Percentiles rank a stretch among this genome's conserved stretches.
phyloP scores from a whole-genome alignment of 2,888 invertebrate species.

The Acrocyrtus sp. region DNA sequence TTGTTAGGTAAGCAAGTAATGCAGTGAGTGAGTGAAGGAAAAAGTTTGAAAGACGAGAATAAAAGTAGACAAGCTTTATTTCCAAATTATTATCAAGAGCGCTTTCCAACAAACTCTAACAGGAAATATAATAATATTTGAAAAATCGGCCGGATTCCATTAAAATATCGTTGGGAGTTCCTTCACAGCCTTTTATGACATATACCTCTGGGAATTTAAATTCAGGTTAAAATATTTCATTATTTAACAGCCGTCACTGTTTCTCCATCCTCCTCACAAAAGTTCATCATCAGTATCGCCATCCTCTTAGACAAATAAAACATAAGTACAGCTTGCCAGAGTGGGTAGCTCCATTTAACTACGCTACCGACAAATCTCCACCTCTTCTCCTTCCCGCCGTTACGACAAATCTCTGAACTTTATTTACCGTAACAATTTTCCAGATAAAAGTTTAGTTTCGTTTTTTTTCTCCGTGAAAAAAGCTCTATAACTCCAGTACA shows the following conservation, averaged over 20 bases:
- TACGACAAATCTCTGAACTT: neutral
- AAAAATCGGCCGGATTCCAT: constrained; percentile 54
- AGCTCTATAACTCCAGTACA: neutral
- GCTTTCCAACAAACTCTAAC: constrained; percentile 49
- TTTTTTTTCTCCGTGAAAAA: neutral
- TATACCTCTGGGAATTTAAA: constrained; percentile 47
- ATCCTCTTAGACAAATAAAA: too few species aligned
- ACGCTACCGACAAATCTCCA: too few species aligned
- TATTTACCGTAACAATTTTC: neutral
- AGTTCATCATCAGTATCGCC: constrained; percentile 13
- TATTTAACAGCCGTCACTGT: constrained; percentile 47
- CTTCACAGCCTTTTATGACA: constrained; percentile 52
- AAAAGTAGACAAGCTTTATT: constrained; percentile 36
- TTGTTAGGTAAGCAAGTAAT: constrained; percentile 42
- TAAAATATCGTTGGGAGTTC: constrained; percentile 50
- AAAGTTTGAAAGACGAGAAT: constrained; percentile 11
- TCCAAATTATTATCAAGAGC: constrained; percentile 52
- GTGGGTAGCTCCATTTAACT: too few species aligned
- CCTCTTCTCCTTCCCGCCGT: too few species aligned
- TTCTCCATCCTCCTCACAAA: constrained; percentile 13
- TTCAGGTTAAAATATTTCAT: constrained; percentile 52
- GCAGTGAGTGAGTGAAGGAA: constrained; percentile 11
- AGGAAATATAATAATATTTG: constrained; percentile 53
- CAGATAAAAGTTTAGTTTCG: neutral
- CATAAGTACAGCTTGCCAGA: too few species aligned